phyloP scores from a whole-genome alignment of 2,888 invertebrate genomes.

The Acronicta psi region DNA sequence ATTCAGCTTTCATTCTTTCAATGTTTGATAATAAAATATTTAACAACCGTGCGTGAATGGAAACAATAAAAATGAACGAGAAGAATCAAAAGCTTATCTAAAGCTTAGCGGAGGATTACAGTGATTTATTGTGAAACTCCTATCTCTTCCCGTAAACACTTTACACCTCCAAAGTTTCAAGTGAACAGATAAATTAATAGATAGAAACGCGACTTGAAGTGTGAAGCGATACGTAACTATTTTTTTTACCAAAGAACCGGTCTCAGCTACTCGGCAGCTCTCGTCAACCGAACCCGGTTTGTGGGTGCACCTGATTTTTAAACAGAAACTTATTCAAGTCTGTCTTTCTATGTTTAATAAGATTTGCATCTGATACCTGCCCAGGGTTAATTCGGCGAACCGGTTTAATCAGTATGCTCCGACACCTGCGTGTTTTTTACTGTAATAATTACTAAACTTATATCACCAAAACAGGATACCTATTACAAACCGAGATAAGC shows the following conservation, averaged over 20 bases:
- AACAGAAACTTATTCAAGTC: constrained; percentile 36
- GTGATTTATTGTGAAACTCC: constrained; percentile 53
- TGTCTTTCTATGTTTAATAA: constrained; percentile 35
- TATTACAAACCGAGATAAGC: constrained; percentile 33
- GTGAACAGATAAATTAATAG: constrained; percentile 65
- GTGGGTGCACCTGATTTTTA: constrained; percentile 49
- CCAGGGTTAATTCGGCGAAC: constrained; percentile 25
- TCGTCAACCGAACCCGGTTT: constrained; percentile 44
- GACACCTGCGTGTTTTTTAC: constrained; percentile 24
- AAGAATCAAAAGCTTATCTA: constrained; percentile 44
- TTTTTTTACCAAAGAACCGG: constrained; percentile 55
- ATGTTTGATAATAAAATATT: constrained; percentile 9
- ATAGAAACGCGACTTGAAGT: constrained; percentile 58
- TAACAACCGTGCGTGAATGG: constrained; percentile 18
- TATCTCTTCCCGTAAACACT: constrained; percentile 63
- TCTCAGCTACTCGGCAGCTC: constrained; percentile 29
- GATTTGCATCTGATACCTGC: constrained; percentile 31
- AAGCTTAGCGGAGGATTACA: constrained; percentile 36
- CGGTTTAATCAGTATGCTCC: constrained; percentile 30
- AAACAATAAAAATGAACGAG: constrained; percentile 36
- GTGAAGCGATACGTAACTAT: constrained; percentile 56
- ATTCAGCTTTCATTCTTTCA: constrained; percentile 1
- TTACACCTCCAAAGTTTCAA: constrained; percentile 64
- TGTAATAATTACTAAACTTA: constrained; percentile 13
- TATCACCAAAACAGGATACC: constrained; percentile 18